Evolutionary conservation across 2,888 invertebrate genomes (phyloP).

Genomic region (Sesamia inferens): DNA sequence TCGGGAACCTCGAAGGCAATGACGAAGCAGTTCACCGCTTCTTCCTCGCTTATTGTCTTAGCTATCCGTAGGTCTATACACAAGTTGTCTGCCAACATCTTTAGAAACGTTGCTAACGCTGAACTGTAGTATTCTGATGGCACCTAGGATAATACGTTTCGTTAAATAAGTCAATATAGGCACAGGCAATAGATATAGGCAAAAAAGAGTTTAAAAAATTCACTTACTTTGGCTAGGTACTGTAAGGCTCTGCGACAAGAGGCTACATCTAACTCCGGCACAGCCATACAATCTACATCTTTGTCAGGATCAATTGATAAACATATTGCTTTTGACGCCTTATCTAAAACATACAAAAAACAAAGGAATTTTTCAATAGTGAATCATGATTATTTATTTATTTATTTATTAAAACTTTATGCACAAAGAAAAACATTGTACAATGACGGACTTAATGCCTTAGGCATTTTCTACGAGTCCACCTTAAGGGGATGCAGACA

Average conservation of each 20-base stretch:
- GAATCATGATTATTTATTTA: too few species aligned
- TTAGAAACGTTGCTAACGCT: conserved; percentile 93
- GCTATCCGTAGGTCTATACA: conserved; percentile 92
- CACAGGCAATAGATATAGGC: too few species aligned
- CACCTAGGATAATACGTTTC: conserved; percentile 67
- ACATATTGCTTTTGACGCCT: conserved; percentile 83
- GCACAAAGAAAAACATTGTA: too few species aligned
- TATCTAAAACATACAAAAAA: conserved; percentile 71
- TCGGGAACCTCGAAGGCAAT: conserved; percentile 95
- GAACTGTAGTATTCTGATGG: conserved; percentile 89
- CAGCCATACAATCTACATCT: conserved; percentile 93
- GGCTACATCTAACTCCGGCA: conserved; percentile 92
- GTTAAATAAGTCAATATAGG: background rate
- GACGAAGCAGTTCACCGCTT: conserved; percentile 90
- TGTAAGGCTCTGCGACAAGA: conserved; percentile 93
- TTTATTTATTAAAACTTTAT: too few species aligned
- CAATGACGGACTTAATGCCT: too few species aligned
- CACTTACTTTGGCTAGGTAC: conserved; percentile 84
- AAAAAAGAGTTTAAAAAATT: too few species aligned
- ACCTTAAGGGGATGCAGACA: too few species aligned
- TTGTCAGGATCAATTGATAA: conserved; percentile 93
- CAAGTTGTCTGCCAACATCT: conserved; percentile 92
- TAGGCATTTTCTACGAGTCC: too few species aligned
- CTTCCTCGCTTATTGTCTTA: conserved; percentile 86
- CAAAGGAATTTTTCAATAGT: background rate